These are phyloP conservation scores for Hydrophis major DNA, from an alignment of 2,797 vertebrate genomes.

Conservation along the genomic window DNA sequence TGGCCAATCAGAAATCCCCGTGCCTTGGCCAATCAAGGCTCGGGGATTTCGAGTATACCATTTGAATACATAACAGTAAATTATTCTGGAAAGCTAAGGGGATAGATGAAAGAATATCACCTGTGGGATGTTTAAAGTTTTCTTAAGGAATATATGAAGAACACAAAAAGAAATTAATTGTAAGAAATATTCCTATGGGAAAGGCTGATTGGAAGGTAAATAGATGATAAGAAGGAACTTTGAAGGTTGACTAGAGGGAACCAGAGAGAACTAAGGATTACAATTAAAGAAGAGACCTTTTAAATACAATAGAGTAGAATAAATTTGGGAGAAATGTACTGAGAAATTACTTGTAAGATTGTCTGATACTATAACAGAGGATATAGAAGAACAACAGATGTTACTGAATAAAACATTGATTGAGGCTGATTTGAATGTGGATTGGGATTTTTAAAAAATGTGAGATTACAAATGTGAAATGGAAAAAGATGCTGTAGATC, in stretches of 20 bases:
- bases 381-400: neutral
- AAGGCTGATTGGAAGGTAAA: neutral
- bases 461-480: neutral
- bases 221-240: neutral
- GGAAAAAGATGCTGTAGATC: neutral
- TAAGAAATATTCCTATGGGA: neutral
- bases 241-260: neutral
- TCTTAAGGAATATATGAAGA: neutral
- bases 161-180: neutral
- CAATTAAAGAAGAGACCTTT: neutral
- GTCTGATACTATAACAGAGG: neutral
- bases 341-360: neutral
- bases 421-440: neutral
- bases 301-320: neutral
- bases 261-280: neutral
- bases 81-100: neutral
- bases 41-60: too few relatives aligned
- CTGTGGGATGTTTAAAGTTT: neutral
- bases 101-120: neutral
- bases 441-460: neutral
- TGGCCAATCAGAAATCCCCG: too few relatives aligned
- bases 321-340: neutral
- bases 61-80: too few relatives aligned
- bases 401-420: neutral
- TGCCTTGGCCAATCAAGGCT: too few relatives aligned